These are phyloP conservation scores for Schizaphis graminum DNA, from an alignment of 2,888 invertebrate species.

Conservation along the genomic window DNA sequence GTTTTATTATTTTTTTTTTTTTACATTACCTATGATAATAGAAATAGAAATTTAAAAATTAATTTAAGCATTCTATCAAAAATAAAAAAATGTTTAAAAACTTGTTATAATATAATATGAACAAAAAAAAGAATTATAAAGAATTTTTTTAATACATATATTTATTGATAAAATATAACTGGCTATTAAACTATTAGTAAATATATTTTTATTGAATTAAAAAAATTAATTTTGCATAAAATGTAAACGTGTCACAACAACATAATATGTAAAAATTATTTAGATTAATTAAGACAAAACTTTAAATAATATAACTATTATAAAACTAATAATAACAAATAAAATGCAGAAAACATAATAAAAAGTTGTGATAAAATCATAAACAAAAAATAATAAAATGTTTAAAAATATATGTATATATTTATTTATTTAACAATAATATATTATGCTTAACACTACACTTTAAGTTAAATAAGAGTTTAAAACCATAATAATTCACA, in stretches of 20 bases:
- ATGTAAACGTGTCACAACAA: background rate
- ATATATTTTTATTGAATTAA: background rate
- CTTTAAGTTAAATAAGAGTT: background rate
- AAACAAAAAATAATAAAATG: background rate
- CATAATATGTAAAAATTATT: too few species aligned
- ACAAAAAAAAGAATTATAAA: too few species aligned
- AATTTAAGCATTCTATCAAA: background rate
- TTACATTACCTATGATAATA: background rate
- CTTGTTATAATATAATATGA: too few species aligned
- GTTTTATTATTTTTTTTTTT: background rate
- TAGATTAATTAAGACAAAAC: background rate
- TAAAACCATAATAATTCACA: background rate
- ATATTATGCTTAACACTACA: background rate
- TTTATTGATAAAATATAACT: background rate
- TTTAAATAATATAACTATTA: background rate
- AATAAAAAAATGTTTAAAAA: too few species aligned
- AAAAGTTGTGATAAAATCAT: background rate
- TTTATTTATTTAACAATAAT: too few species aligned
- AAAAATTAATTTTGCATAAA: background rate
- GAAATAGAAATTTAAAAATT: background rate
- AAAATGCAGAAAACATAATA: background rate
- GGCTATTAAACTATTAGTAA: background rate
- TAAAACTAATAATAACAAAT: background rate
- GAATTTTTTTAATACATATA: too few species aligned
- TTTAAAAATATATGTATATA: background rate